A percentile compares a stretch with the other conserved stretches of the same genome.
Evolutionary conservation across 2,113 vertebrate genomes (phyloP).

Genomic region (Castor canadensis): DNA sequence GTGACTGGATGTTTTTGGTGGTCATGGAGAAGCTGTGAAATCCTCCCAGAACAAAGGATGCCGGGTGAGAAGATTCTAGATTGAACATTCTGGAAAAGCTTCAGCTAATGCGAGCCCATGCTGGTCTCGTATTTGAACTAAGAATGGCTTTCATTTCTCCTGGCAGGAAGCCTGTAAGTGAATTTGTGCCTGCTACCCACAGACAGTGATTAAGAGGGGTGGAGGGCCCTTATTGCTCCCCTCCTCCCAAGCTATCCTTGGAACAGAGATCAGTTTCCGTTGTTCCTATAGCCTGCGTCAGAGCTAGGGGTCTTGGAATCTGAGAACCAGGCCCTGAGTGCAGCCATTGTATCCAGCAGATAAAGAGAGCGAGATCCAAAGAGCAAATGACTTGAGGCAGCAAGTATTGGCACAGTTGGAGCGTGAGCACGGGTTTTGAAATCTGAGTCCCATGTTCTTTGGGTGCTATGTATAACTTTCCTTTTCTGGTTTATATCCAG

Average conservation of each 20-base stretch:
- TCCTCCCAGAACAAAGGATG: neutral
- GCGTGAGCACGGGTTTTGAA: fast-evolving
- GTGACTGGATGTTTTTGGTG: neutral
- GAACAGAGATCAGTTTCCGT: neutral
- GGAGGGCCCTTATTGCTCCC: neutral
- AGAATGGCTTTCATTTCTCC: neutral
- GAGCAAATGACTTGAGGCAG: neutral
- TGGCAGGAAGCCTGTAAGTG: neutral
- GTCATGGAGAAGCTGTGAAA: neutral
- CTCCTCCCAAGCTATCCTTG: neutral
- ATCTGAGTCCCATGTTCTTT: fast-evolving
- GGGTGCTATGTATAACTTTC: neutral
- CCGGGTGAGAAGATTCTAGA: neutral
- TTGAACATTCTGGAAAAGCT: neutral
- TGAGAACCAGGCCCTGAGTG: neutral
- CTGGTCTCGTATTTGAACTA: neutral
- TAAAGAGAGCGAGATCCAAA: neutral
- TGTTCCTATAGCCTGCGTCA: neutral
- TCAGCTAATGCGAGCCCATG: neutral
- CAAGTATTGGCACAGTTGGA: neutral
- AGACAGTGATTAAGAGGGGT: neutral
- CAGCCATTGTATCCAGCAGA: neutral
- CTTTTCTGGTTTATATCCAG: neutral
- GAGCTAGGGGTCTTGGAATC: neutral
- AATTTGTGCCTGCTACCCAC: neutral